phyloP scores from a whole-genome alignment of 2,888 invertebrate genomes.

The Imbricaverruca yamaguchii region DNA sequence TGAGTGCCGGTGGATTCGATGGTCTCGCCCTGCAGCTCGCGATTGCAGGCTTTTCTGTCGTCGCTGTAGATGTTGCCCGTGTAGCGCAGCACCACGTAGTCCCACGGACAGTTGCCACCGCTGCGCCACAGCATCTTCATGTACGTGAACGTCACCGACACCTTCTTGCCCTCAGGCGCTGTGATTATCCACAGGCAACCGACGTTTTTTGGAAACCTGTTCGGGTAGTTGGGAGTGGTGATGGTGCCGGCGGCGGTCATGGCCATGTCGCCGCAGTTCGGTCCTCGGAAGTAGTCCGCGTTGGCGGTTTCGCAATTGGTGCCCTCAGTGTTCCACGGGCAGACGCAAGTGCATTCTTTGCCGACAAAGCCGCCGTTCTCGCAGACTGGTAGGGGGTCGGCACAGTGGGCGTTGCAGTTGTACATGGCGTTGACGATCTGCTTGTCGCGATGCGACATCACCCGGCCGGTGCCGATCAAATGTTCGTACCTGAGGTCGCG shows the following conservation, averaged over 20 bases:
- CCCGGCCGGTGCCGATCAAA: background rate
- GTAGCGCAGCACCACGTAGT: too few species aligned
- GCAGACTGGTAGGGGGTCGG: background rate
- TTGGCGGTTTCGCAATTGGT: constrained; percentile 15
- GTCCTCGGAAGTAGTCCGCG: constrained; percentile 17
- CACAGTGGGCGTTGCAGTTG: background rate
- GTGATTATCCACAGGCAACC: background rate
- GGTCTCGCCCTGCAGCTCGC: too few species aligned
- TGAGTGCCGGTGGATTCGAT: too few species aligned
- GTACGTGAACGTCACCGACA: too few species aligned
- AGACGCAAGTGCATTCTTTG: constrained; percentile 23
- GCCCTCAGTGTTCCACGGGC: constrained; percentile 23
- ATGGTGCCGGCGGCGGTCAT: background rate
- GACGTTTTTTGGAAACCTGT: constrained; percentile 44
- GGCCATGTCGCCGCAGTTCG: background rate
- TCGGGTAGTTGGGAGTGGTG: constrained; percentile 39
- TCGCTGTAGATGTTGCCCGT: too few species aligned
- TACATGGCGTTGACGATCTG: constrained; percentile 24
- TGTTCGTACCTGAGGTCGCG: background rate
- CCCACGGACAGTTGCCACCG: too few species aligned
- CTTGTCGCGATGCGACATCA: constrained; percentile 25
- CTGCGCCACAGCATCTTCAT: too few species aligned
- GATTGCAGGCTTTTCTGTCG: too few species aligned
- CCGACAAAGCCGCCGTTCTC: constrained; percentile 23
- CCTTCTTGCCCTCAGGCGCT: too few species aligned